Base-by-base conservation (phyloP, 2,113 vertebrate genomes). In the Cepphus grylle region DNA sequence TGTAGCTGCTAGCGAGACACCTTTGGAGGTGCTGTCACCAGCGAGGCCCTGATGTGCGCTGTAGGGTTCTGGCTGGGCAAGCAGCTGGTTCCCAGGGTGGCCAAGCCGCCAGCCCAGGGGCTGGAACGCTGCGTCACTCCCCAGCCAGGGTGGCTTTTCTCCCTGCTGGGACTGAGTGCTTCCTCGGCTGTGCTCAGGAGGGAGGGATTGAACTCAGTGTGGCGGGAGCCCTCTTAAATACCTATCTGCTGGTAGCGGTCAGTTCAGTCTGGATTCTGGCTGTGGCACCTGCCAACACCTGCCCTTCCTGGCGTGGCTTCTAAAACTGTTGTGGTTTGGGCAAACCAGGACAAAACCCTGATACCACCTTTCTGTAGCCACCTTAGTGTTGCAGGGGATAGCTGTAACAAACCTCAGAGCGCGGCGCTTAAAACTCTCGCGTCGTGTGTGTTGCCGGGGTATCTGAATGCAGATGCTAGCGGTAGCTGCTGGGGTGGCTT, bases 261-360 rank as follows among this genome's bases (percentile, higher is more conserved):
- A 0, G 30, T 34, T 84, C 59, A 3, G 47, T 72, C n/a, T 0
- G 0, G 9, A 4, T 84, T 36, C 47, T 62, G n/a, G 47, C 83
- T 42, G 36, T 34, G 52, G 21, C 16, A 49, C 30, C 38, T 47
- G 17, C 72, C 7, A 2, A 23, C 63, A 29, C 59, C 40, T 38
- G 77, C 0, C 1, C 42, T 81, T 65, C 87, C 65, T 53, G 14
- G 14, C 47, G 47, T 1, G 1, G 20, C 52, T 87, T 72, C 40
- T 86, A 4, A 82, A 81, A 32, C 45, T 36, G 34, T 61, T 6
- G 9, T 36, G 58, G 58, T 61, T 61, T 61, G n/a, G 34, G 58
- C 58, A 61, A n/a, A 61, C 22, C 22, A 10, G 58, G 58, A 16
- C 58, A 61, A 25, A 59, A 36, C n/a, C 22, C 30, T 32, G 23